These are phyloP conservation scores for Xerus inauris DNA, from an alignment of 2,113 vertebrate species.

Conservation along the genomic window DNA sequence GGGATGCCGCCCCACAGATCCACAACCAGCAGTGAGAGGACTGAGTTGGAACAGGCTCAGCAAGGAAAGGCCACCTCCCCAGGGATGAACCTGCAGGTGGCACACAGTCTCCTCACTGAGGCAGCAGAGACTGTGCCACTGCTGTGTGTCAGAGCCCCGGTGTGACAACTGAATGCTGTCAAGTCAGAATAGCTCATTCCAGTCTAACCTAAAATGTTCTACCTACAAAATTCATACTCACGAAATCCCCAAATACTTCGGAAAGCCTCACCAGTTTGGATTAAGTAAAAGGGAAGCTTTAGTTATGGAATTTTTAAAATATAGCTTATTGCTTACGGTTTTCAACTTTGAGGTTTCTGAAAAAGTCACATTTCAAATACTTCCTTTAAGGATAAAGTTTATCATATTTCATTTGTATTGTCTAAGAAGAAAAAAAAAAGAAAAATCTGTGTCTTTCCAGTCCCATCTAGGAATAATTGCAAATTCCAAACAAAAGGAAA, in stretches of 20 bases:
- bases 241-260: background rate
- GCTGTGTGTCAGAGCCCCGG: background rate
- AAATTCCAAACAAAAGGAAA: slow-evolving; percentile 37
- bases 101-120: background rate
- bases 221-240: background rate
- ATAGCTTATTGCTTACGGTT: background rate
- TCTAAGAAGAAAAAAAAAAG: background rate
- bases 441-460: background rate
- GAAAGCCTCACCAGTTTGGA: background rate
- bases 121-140: background rate
- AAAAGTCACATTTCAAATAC: background rate
- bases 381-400: background rate
- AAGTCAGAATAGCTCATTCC: background rate
- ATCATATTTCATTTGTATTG: background rate
- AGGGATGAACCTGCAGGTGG: background rate
- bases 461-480: background rate
- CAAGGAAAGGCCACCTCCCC: background rate
- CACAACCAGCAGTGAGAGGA: background rate
- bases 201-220: background rate
- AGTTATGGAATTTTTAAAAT: background rate
- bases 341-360: background rate
- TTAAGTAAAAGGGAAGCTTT: slow-evolving; percentile 10
- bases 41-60: background rate
- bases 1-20: background rate
- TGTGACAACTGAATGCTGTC: background rate